Percentiles rank a stretch among this genome's conserved stretches.
Evolutionary conservation across 1,140 invertebrate species (phyloP).

Genomic region (Tetragonula clypearis): DNA sequence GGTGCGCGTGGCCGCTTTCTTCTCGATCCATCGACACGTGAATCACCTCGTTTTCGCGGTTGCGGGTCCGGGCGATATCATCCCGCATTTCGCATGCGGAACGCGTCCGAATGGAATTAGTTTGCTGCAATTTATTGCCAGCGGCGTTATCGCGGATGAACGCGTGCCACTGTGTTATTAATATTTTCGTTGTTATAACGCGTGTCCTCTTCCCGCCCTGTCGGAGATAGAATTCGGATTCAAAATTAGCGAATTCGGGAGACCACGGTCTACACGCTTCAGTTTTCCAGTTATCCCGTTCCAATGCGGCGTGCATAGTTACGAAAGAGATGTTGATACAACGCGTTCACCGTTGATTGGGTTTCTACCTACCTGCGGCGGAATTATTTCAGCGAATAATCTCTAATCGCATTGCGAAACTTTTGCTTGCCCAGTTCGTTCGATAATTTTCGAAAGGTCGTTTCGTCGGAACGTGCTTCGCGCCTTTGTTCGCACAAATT

Average conservation of each 20-base stretch:
- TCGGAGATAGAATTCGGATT: neutral
- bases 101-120: slow-evolving; percentile 39
- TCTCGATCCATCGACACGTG: neutral
- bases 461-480: too few species aligned
- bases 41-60: neutral
- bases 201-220: neutral
- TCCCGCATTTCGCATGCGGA: neutral
- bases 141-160: slow-evolving; percentile 21
- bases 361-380: neutral
- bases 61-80: neutral
- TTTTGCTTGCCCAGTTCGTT: too few species aligned
- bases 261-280: neutral
- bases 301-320: neutral
- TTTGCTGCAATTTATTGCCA: slow-evolving; percentile 45
- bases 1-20: neutral
- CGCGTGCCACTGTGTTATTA: neutral
- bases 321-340: neutral
- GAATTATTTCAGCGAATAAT: neutral
- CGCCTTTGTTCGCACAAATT: too few species aligned
- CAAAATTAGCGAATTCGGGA: neutral
- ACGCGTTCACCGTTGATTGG: neutral
- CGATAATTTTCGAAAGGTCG: too few species aligned
- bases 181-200: slow-evolving; percentile 21
- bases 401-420: too few species aligned
- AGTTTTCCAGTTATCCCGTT: neutral